Evolutionary conservation across 2,113 vertebrate genomes (phyloP), one percentile per base, ranked within the genome.

Genomic region (Megaleporinus macrocephalus): DNA sequence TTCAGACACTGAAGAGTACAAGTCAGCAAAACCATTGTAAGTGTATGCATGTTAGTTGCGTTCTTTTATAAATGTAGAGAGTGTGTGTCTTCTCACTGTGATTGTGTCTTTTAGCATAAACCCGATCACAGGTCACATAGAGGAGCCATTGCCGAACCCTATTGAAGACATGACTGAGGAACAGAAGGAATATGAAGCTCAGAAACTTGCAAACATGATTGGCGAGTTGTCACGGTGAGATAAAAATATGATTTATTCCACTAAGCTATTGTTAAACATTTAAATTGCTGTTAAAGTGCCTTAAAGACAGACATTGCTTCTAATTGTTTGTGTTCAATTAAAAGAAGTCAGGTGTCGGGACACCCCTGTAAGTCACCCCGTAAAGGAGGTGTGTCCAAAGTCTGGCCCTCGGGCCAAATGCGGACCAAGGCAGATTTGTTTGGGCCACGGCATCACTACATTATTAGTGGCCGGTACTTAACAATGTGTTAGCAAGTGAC

Each of bases 111-210:
- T 30, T 83, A 99, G 98, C 91, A 98, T 99, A 91, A 99, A 99
- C 89, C 96, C 97, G 69, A 98, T 99, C 91, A 99, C 97, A 33
- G 97, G 97, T 87, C 97, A 98, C 61, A 94, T 98, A 66, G 97
- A 99, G 92, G 96, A 97, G 85, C 97, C 96, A 9, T 93, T 96
- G 95, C 96, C 97, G 1, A 97, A 99, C 89, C 97, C 97, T 0
- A 94, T 98, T 65, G 97, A 98, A 86, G 97, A 98, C 92, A 99
- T 99, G 98, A 99, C 97, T 0, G 98, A 99, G 91, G 98, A 99
- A 89, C 98, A 99, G 92, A 99, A 98, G 90, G 97, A 98, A 89
- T 97, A 97, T 14, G 98, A 99, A 92, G 98, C 98, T 26, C 96
- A 98, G 94, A 98, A 97, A 88, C 96, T 99, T 85, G 96, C 96